Evolutionary conservation across 2,888 invertebrate genomes (phyloP).

Genomic region (Deilephila elpenor): DNA sequence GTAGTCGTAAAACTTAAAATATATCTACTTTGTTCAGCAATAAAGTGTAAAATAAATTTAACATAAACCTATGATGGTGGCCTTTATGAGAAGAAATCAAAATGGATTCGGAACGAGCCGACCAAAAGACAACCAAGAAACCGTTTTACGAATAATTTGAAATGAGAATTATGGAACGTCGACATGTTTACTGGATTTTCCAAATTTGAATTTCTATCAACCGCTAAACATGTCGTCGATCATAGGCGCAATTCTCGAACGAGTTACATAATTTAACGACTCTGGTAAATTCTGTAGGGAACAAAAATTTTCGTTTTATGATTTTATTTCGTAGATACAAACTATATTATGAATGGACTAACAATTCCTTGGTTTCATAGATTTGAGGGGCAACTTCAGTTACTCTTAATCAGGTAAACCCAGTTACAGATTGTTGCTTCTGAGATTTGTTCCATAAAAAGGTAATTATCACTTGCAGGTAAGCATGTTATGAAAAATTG

Average conservation of each 20-base stretch:
- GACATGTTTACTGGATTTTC: constrained; percentile 58
- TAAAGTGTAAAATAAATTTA: constrained; percentile 13
- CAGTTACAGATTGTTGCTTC: too few species aligned
- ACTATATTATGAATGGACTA: too few species aligned
- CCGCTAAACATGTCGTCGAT: constrained; percentile 34
- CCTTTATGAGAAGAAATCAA: constrained; percentile 42
- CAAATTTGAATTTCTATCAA: constrained; percentile 56
- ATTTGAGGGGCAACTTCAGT: too few species aligned
- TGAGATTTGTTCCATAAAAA: too few species aligned
- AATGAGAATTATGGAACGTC: constrained; percentile 62
- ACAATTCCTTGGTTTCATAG: too few species aligned
- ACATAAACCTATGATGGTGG: constrained; percentile 29
- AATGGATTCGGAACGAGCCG: constrained; percentile 51
- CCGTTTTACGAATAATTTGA: constrained; percentile 62
- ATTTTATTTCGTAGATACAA: neutral
- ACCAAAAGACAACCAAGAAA: constrained; percentile 46
- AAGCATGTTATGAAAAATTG: too few species aligned
- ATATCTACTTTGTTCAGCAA: constrained; percentile 17
- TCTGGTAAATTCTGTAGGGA: neutral
- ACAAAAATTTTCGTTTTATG: neutral
- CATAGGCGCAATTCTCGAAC: constrained; percentile 41
- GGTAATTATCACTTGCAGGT: too few species aligned
- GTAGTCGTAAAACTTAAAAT: constrained; percentile 18
- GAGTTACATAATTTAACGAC: constrained; percentile 39
- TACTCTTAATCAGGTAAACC: too few species aligned